Base-by-base conservation (phyloP, 2,113 vertebrate genomes). In the Pterocles orientalis region DNA sequence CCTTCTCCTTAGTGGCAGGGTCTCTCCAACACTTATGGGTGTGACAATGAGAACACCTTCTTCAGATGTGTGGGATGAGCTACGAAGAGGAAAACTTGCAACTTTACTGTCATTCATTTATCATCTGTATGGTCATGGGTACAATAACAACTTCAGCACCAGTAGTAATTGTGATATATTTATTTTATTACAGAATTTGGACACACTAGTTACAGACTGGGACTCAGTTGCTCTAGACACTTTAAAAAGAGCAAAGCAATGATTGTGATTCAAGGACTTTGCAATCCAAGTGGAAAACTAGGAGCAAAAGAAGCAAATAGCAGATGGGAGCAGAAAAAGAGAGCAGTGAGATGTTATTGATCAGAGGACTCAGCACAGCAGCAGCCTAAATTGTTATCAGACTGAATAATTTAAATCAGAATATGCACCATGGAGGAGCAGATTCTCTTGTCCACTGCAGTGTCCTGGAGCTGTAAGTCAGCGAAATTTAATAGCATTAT, bases 331-430 rank as follows among this genome's bases (percentile, higher is more conserved):
- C 10, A 86, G 60, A 93, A 92, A 90, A 90, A 93, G 51, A 80
- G 57, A 94, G 50, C 65, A 91, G 86, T 0, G 2, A 95, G 89
- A 94, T 6, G 1, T 36, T 97, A 96, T 97, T 80, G 95, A 96
- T 95, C 88, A 86, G 92, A 93, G 68, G 60, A 91, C 56, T 90
- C 83, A 68, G 91, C 80, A 75, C 86, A 89, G 76, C 71, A 93
- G 92, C 69, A 94, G 75, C 39, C 79, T 96, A 92, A 95, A 94
- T 92, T 92, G 82, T 95, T 96, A 90, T 96, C 85, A 93, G 90
- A 95, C 79, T 93, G 90, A 96, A 93, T 94, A 93, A 96, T 96
- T 96, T 93, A 96, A 94, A 93, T 88, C 82, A 93, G 77, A 86
- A 81, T 88, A 73, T 56, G 75, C 64, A 94, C 90, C 54, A 78